Evolutionary conservation across 2,888 invertebrate genomes (phyloP), one percentile per base, ranked within the genome.

Genomic region (Portevinia maculata): DNA sequence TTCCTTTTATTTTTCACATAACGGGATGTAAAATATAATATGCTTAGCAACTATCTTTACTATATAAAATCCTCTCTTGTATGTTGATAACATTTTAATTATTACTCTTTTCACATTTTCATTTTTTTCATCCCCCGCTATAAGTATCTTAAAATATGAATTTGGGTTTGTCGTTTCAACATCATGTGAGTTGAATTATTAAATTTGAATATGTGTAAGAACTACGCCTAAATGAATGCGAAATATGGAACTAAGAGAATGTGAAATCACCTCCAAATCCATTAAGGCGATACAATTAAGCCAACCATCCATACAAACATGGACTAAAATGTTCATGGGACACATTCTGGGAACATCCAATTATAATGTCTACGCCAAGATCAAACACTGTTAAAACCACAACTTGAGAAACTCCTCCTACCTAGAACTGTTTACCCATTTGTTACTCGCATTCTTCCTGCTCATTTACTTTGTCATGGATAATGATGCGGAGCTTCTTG

Each of bases 401-500:
- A n/a, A n/a, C 21, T 30, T 28, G 19, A 13, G 28, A 9, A 39
- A 44, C 30, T 24, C 34, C 9, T 37, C 39, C 46, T 15, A 39
- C 60, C 55, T 44, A 41, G 28, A 30, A 37, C 52, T 71, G 55
- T 71, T 46, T 59, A 65, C 52, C 34, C 53, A 71, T 52, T 34
- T 32, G 44, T 60, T 60, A 32, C 60, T 52, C 34, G 60, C 46
- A 71, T 71, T 52, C 41, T 52, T 60, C 70, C 50, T 57, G 17
- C 30, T 44, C 71, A 65, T 71, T 78, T 60, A 59, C 65, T 39
- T 13, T 21, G 37, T 39, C 48, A 53, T n/a, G 52, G 71, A 65
- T 78, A 71, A 57, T 78, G 64, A 65, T 52, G 64, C 34, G 78
- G 64, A 50, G 64, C 78, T 79, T 71, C 73, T 39, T 67, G 60